These are phyloP conservation scores for Neotoma lepida DNA, from an alignment of 2,113 vertebrate species.

Conservation along the genomic window DNA sequence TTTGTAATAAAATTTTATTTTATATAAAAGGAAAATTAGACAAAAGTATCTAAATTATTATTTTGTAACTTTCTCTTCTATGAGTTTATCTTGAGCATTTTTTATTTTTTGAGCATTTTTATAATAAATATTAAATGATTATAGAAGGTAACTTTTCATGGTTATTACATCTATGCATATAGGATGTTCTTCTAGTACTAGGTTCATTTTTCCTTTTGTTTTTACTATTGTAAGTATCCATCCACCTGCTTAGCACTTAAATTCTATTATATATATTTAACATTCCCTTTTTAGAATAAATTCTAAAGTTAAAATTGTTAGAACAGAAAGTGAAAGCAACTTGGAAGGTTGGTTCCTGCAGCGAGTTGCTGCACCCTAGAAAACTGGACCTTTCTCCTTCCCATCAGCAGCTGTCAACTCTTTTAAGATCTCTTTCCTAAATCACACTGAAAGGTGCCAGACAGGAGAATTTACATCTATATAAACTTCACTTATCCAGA, in stretches of 20 bases:
- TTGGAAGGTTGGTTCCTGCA: neutral
- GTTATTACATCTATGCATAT: neutral
- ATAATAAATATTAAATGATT: neutral
- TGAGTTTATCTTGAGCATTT: neutral
- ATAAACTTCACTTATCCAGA: neutral
- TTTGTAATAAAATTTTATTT: neutral
- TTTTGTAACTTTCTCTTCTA: neutral
- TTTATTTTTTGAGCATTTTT: too few species aligned
- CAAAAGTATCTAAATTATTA: neutral
- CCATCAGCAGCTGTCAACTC: neutral
- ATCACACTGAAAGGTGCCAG: neutral
- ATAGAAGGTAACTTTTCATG: neutral
- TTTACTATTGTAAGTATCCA: neutral
- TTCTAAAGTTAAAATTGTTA: slow-evolving; percentile 22
- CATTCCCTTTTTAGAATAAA: neutral
- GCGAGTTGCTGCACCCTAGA: neutral
- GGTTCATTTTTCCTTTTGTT: neutral
- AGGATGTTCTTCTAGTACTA: neutral
- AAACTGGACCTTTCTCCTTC: neutral
- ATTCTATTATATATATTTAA: neutral
- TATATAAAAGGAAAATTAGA: neutral
- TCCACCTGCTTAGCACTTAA: neutral
- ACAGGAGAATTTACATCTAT: neutral
- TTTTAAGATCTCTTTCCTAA: neutral
- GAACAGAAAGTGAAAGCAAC: neutral